Percentiles rank a stretch among this genome's conserved stretches.
Conservation (phyloP, 2,113 vertebrate species). For the Rhegmatorhina hoffmannsi region DNA sequence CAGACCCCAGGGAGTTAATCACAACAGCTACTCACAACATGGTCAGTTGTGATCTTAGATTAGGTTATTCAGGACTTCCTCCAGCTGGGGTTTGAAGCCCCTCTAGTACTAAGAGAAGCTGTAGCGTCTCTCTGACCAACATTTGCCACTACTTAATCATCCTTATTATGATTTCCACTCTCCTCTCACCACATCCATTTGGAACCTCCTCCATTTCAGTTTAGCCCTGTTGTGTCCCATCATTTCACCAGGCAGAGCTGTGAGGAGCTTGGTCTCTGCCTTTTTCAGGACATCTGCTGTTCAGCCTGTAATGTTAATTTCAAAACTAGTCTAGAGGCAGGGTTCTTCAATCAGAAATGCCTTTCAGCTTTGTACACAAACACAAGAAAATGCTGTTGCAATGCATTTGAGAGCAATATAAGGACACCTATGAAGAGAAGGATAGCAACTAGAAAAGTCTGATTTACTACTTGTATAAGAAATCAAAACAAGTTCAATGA, state of each 20-base stretch:
- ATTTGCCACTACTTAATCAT: background rate
- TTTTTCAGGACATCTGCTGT: background rate
- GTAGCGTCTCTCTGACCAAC: rapidly evolving
- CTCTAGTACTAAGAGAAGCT: background rate
- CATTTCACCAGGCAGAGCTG: background rate
- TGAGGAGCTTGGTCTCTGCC: background rate
- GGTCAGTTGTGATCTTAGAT: background rate
- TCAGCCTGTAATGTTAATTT: background rate
- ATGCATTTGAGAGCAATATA: background rate
- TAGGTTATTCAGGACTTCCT: background rate
- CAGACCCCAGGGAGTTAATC: background rate
- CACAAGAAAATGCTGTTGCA: background rate
- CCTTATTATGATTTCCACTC: background rate
- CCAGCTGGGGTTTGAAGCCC: background rate
- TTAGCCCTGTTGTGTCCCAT: background rate
- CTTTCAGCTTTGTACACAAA: background rate
- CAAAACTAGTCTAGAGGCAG: background rate
- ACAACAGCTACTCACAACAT: background rate
- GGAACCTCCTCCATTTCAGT: background rate
- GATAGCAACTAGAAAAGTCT: background rate
- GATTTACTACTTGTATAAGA: background rate
- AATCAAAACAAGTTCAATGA: background rate
- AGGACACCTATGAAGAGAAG: background rate
- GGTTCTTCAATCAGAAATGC: background rate
- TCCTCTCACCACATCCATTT: background rate